These are phyloP conservation scores for Boloria euphrosyne DNA, from an alignment of 2,888 invertebrate genomes.

Conservation along the genomic window DNA sequence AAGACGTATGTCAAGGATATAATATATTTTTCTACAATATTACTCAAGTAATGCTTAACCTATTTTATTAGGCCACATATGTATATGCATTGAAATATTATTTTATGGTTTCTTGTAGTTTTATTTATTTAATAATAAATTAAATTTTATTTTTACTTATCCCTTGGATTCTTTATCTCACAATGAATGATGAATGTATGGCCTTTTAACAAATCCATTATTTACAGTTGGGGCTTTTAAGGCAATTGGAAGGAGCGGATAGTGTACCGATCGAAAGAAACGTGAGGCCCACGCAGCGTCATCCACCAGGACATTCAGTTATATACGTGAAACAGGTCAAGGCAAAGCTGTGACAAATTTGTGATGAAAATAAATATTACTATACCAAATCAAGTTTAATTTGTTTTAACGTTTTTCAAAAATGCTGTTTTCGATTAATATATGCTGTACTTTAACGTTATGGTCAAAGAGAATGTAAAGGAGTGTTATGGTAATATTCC, in stretches of 20 bases:
- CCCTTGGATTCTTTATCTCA: too few species aligned
- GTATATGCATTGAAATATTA: too few species aligned
- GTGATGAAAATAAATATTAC: constrained; percentile 23
- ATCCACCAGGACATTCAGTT: constrained; percentile 76
- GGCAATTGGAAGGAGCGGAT: constrained; percentile 69
- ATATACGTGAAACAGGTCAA: constrained; percentile 75
- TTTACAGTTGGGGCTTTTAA: constrained; percentile 64
- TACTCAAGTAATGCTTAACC: too few species aligned
- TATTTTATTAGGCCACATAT: too few species aligned
- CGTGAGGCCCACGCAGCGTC: constrained; percentile 73
- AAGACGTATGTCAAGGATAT: too few species aligned
- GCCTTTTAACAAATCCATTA: too few species aligned
- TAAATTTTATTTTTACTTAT: too few species aligned
- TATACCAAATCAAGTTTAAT: constrained; percentile 5
- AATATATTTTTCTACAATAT: too few species aligned
- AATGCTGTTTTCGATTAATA: neutral
- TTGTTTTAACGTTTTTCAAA: neutral
- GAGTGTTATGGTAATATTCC: neutral
- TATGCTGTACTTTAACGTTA: neutral
- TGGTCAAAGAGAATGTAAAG: too few species aligned
- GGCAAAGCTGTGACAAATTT: constrained; percentile 57
- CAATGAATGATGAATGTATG: too few species aligned
- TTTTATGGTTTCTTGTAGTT: too few species aligned
- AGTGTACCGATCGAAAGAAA: constrained; percentile 72
- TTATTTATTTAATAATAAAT: too few species aligned